Evolutionary conservation across 2,888 invertebrate species (phyloP).

Genomic region (Spodoptera littoralis): DNA sequence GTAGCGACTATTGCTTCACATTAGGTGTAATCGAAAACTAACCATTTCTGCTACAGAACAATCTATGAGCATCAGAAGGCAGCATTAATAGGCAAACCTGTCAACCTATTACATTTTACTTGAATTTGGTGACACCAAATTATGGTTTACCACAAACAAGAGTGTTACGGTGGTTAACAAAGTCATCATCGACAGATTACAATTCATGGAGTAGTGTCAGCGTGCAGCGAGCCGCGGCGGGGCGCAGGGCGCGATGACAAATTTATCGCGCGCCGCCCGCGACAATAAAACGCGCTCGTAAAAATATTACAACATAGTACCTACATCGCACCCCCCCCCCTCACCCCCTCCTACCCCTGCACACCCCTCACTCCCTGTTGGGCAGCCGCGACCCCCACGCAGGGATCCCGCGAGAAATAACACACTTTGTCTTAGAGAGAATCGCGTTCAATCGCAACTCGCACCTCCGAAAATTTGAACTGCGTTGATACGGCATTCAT

Average conservation of each 20-base stretch:
- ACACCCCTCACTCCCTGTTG: conserved; percentile 41
- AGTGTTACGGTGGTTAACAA: neutral
- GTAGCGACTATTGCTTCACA: too few species aligned
- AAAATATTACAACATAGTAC: conserved; percentile 81
- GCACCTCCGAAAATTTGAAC: conserved; percentile 33
- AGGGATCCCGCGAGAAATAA: conserved; percentile 83
- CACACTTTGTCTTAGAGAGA: conserved; percentile 85
- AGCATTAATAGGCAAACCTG: too few species aligned
- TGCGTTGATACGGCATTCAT: conserved; percentile 58
- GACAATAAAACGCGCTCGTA: conserved; percentile 84
- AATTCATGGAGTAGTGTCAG: conserved; percentile 35
- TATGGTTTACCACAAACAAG: too few species aligned
- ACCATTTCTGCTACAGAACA: too few species aligned
- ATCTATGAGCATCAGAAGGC: too few species aligned
- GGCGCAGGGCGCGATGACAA: conserved; percentile 74
- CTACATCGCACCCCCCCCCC: conserved; percentile 41
- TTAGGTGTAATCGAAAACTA: too few species aligned
- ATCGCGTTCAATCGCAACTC: conserved; percentile 78
- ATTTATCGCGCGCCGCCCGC: conserved; percentile 78
- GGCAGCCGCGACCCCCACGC: conserved; percentile 24
- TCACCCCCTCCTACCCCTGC: conserved; percentile 32
- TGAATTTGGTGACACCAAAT: too few species aligned
- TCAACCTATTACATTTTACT: too few species aligned
- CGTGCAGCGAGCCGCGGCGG: conserved; percentile 14
- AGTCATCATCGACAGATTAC: conserved; percentile 29